Percentiles rank a stretch among this genome's conserved stretches.
Conservation (phyloP, 2,888 invertebrate genomes). For the Syrphus vitripennis region DNA sequence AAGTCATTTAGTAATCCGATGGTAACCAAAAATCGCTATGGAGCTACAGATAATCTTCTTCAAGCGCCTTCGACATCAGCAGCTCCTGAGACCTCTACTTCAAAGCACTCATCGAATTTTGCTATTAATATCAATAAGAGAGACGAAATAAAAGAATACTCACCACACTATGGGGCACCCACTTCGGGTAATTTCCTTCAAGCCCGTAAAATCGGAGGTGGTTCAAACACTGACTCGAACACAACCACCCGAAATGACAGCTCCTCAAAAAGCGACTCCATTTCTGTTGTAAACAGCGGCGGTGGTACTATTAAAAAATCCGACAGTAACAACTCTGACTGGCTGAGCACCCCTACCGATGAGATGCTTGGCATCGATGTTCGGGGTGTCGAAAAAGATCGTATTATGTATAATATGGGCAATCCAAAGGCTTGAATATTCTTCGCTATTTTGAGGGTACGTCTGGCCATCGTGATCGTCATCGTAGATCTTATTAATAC, state of each 20-base stretch:
- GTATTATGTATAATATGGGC: slow-evolving; percentile 69
- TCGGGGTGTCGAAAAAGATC: slow-evolving; percentile 74
- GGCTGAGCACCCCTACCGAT: slow-evolving; percentile 75
- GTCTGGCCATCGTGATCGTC: slow-evolving; percentile 44
- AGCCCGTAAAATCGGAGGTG: slow-evolving; percentile 53
- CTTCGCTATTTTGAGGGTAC: slow-evolving; percentile 50
- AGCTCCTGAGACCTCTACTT: slow-evolving; percentile 43
- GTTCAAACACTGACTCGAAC: slow-evolving; percentile 59
- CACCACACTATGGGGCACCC: slow-evolving; percentile 74
- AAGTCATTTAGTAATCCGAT: slow-evolving; percentile 72
- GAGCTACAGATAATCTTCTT: slow-evolving; percentile 76
- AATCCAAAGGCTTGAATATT: slow-evolving; percentile 72
- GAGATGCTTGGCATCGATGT: slow-evolving; percentile 75
- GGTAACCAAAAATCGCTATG: slow-evolving; percentile 76
- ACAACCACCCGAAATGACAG: slow-evolving; percentile 67
- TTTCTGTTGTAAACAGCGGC: slow-evolving; percentile 67
- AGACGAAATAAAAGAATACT: slow-evolving; percentile 72
- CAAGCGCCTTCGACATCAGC: slow-evolving; percentile 60
- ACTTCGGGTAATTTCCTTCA: slow-evolving; percentile 72
- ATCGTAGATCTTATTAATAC: slow-evolving; percentile 13
- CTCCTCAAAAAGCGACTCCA: slow-evolving; percentile 72
- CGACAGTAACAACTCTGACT: slow-evolving; percentile 74
- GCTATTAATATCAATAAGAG: slow-evolving; percentile 73
- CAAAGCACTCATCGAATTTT: slow-evolving; percentile 69
- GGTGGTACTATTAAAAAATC: slow-evolving; percentile 73